A percentile compares a stretch with the other conserved stretches of the same genome.
Conservation (phyloP, 1,140 invertebrate species). For the Aphelenchoides avenae region DNA sequence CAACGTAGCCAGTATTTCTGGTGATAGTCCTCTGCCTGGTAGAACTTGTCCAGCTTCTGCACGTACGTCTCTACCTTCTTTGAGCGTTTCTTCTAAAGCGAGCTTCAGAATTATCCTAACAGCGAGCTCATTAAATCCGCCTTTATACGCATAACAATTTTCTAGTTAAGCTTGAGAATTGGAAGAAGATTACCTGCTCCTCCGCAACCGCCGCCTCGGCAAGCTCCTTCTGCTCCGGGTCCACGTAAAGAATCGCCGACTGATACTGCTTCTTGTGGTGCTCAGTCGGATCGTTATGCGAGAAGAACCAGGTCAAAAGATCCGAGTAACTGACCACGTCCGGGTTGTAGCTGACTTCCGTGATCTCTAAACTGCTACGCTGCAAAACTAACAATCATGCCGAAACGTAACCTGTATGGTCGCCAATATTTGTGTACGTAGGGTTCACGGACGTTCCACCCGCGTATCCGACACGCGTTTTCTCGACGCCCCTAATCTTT, state of each 20-base stretch:
- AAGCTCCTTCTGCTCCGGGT: constrained; percentile 74
- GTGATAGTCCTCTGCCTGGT: constrained; percentile 58
- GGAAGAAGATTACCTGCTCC: constrained; percentile 54
- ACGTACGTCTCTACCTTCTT: constrained; percentile 49
- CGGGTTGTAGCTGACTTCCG: constrained; percentile 83
- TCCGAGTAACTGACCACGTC: constrained; percentile 70
- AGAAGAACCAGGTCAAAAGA: constrained; percentile 81
- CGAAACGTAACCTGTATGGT: constrained; percentile 69
- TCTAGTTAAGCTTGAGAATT: too few relatives aligned
- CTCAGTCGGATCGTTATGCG: constrained; percentile 79
- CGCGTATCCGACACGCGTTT: constrained; percentile 88
- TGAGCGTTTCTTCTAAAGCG: constrained; percentile 27
- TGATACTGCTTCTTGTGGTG: constrained; percentile 82
- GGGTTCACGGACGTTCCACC: constrained; percentile 77
- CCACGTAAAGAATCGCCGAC: constrained; percentile 83
- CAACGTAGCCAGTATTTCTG: constrained; percentile 50
- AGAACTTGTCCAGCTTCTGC: constrained; percentile 49
- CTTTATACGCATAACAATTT: too few relatives aligned
- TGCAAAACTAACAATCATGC: constrained; percentile 8
- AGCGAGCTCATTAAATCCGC: too few relatives aligned
- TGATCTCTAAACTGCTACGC: constrained; percentile 69
- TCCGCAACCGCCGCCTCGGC: constrained; percentile 72
- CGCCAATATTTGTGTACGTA: constrained; percentile 70
- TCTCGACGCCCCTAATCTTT: constrained; percentile 74
- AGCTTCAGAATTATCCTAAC: too few relatives aligned